These are phyloP conservation scores for Drosophila barbarae DNA, from an alignment of 2,888 invertebrate species.

Conservation along the genomic window DNA sequence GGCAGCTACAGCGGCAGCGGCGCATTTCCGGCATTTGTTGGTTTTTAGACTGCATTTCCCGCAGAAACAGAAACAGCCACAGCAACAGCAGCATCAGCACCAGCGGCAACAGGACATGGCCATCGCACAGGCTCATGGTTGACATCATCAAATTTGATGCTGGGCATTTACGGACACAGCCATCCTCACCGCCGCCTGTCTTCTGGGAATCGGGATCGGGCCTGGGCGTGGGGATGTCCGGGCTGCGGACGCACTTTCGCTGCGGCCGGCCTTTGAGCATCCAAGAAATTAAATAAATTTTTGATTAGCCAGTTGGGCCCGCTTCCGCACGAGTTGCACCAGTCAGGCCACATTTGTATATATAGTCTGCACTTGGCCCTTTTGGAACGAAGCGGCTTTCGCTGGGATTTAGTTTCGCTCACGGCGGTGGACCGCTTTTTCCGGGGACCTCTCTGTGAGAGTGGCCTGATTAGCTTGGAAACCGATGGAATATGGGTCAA, in stretches of 20 bases:
- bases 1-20: conserved; percentile 48
- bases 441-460: conserved; percentile 4
- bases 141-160: conserved; percentile 64
- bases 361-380: not conserved
- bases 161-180: conserved; percentile 29
- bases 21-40: conserved; percentile 68
- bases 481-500: not conserved
- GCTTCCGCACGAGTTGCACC: conserved; percentile 17
- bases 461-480: conserved; percentile 21
- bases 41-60: conserved; percentile 64
- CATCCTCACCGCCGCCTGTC: conserved; percentile 30
- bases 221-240: conserved; percentile 9
- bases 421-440: conserved; percentile 11
- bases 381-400: conserved; percentile 4
- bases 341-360: conserved; percentile 13
- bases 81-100: conserved; percentile 12
- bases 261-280: conserved; percentile 46
- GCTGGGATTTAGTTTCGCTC: conserved; percentile 21
- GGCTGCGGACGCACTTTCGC: conserved; percentile 56
- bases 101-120: conserved; percentile 19
- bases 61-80: conserved; percentile 17
- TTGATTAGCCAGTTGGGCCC: conserved; percentile 58
- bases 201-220: conserved; percentile 25
- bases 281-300: conserved; percentile 66
- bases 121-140: conserved; percentile 33